A percentile compares a stretch with the other conserved stretches of the same genome.
Evolutionary conservation across 92 coral and sea anemone species (phyloP).

Genomic region (Paragorgia papillata): DNA sequence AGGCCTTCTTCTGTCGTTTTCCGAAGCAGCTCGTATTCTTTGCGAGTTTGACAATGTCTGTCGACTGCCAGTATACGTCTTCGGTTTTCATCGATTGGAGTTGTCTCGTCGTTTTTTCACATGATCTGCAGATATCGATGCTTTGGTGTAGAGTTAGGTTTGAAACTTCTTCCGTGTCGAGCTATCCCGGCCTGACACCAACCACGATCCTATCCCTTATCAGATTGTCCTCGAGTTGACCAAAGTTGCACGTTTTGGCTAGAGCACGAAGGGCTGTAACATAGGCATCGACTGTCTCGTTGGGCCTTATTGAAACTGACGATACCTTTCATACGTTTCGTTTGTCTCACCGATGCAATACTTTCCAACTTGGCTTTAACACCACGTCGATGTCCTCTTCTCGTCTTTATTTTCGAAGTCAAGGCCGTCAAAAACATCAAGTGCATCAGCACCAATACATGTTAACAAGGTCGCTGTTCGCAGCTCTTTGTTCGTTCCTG

Average conservation of each 20-base stretch:
- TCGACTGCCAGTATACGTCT: not conserved
- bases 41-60: not conserved
- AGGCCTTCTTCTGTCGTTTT: not conserved
- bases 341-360: slow-evolving; percentile 70
- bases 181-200: not conserved
- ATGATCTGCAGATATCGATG: slow-evolving; percentile 18
- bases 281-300: slow-evolving; percentile 68
- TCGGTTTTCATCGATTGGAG: not conserved
- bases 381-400: slow-evolving; percentile 59
- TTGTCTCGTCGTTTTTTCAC: slow-evolving; percentile 3
- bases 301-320: slow-evolving; percentile 55
- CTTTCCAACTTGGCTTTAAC: slow-evolving; percentile 59
- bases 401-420: slow-evolving; percentile 51
- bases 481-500: too few relatives aligned
- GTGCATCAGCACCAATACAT: slow-evolving; percentile 65
- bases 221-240: slow-evolving; percentile 57
- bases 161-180: not conserved
- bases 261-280: slow-evolving; percentile 63
- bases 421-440: slow-evolving; percentile 64
- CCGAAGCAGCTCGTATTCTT: too few relatives aligned
- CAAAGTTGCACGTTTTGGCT: slow-evolving; percentile 71
- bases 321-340: slow-evolving; percentile 68
- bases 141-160: not conserved
- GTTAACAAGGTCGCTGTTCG: slow-evolving; percentile 59
- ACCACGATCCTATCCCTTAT: slow-evolving; percentile 34